phyloP scores from a whole-genome alignment of 1,140 invertebrate genomes.

The Phymorhynchus buccinoides region DNA sequence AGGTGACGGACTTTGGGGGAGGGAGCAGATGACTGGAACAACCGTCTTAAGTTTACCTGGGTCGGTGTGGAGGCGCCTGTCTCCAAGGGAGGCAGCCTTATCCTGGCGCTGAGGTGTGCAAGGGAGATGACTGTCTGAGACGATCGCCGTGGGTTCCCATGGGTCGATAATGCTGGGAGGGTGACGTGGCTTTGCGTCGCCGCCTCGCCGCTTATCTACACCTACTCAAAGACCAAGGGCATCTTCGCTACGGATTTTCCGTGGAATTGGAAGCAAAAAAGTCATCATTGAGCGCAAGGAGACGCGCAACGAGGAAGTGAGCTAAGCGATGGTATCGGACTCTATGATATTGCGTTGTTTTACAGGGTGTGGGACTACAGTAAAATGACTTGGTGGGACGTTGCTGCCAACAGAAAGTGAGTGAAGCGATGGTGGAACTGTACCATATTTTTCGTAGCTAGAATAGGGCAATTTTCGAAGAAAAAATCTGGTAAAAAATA shows the following conservation, averaged over 20 bases:
- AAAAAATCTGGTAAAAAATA: no score
- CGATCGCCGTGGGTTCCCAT: conserved; percentile 68
- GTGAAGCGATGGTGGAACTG: no score
- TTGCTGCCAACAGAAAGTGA: no score
- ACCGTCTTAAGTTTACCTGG: conserved; percentile 65
- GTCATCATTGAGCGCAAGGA: conserved; percentile 69
- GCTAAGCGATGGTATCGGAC: neutral
- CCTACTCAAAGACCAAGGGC: conserved; percentile 71
- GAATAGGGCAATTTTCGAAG: no score
- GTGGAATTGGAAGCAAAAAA: conserved; percentile 70
- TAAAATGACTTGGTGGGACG: no score
- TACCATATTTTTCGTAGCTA: no score
- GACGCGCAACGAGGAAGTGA: conserved; percentile 71
- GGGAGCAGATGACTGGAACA: no score
- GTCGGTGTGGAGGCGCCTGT: conserved; percentile 69
- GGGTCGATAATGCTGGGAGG: conserved; percentile 67
- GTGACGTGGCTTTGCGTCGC: conserved; percentile 65
- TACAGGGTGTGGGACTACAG: no score
- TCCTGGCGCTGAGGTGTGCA: no score
- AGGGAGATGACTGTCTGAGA: conserved; percentile 70
- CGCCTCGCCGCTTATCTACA: conserved; percentile 69
- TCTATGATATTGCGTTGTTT: no score
- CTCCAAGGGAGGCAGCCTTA: conserved; percentile 71
- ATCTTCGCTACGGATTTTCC: conserved; percentile 70
- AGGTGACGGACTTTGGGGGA: conserved; percentile 72